Base-by-base conservation (phyloP, 2,113 vertebrate species). In the Atherinomorus stipes region DNA sequence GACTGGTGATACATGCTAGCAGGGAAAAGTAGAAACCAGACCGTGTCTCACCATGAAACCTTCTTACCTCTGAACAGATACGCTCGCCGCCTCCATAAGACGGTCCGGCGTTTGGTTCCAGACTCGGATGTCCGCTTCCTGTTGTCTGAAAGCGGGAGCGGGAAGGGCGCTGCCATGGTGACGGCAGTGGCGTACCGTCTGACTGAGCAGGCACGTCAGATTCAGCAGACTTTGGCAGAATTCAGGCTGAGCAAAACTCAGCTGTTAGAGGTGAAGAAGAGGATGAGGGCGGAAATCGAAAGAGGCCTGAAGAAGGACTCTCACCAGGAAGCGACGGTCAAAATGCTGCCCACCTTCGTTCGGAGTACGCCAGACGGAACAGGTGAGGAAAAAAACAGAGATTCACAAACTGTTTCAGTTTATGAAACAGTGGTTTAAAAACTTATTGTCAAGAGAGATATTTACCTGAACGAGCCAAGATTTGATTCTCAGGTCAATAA, bases 321-420 rank as follows among this genome's bases (percentile, higher is more conserved):
- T 0, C 91, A 99, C 0, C 85, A 94, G 12, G 93, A 91, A 0
- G 97, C 98, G 0, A 94, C 94, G 0, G 98, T 99, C 70, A 99
- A 97, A 64, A 99, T 99, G 98, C 67, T 99, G 88, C 98, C 98
- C 15, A 97, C 98, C 6, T 99, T 96, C 0, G 98, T 99, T 22
- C 93, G 95, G 21, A 96, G 95, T 66, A 98, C 95, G 0, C 98
- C 97, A 0, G 97, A 99, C 1, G 98, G 98, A 38, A 86, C 97
- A 80, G 98, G 98, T 99, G 85, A 94, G 4, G 6, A 31, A n/a
- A 53, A 58, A 37, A 22, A 52, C 31, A 1, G 10, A n/a, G n/a
- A n/a, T n/a, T n/a, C n/a, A n/a, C n/a, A n/a, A n/a, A n/a, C n/a
- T n/a, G n/a, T n/a, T n/a, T n/a, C n/a, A n/a, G n/a, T n/a, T n/a